Evolutionary conservation across 1,140 invertebrate species (phyloP).

Genomic region (Zelostemma sp.): DNA sequence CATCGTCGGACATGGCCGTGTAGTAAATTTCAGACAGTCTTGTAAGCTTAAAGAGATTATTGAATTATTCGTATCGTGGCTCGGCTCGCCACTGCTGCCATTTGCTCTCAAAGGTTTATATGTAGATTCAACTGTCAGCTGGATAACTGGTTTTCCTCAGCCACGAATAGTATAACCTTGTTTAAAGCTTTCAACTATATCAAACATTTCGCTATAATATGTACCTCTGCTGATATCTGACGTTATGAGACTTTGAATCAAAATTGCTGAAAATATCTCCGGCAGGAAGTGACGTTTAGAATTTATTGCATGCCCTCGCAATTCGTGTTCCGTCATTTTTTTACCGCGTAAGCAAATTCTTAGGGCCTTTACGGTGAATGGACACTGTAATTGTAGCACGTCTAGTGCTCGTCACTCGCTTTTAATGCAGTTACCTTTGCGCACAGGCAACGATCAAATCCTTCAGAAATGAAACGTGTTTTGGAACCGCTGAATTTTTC

Average conservation of each 20-base stretch:
- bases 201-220: constrained; percentile 13
- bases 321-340: too few relatives aligned
- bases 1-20: background rate
- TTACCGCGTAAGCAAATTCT: too few relatives aligned
- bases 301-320: background rate
- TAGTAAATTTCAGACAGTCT: constrained; percentile 29
- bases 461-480: too few relatives aligned
- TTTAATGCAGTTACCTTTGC: constrained; percentile 34
- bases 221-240: too few relatives aligned
- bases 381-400: constrained; percentile 26
- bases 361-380: constrained; percentile 17
- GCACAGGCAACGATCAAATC: too few relatives aligned
- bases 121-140: constrained; percentile 28
- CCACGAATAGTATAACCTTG: constrained; percentile 36
- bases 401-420: constrained; percentile 30
- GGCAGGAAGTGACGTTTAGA: background rate
- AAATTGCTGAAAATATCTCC: constrained; percentile 18
- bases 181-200: constrained; percentile 22
- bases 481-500: too few relatives aligned
- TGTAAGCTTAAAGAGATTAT: constrained; percentile 36
- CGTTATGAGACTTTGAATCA: background rate
- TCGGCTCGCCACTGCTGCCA: constrained; percentile 31
- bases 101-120: constrained; percentile 36
- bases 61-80: constrained; percentile 38
- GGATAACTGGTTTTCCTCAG: constrained; percentile 38